These are phyloP conservation scores for Rhinoderma darwinii DNA, from an alignment of 2,113 vertebrate species.

Conservation along the genomic window DNA sequence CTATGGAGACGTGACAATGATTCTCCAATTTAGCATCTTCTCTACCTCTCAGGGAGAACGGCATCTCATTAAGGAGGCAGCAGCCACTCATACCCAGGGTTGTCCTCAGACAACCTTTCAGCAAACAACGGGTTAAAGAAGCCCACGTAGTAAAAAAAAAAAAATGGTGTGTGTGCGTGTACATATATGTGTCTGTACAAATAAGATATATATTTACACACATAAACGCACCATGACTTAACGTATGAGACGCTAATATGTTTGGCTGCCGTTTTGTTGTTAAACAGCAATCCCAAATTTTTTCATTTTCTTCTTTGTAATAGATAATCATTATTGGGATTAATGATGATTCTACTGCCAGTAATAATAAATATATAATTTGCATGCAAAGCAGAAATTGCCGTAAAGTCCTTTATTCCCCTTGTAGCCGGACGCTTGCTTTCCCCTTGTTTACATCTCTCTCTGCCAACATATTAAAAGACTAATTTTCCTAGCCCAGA, in stretches of 20 bases:
- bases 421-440: neutral
- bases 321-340: neutral
- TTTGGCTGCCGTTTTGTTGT: neutral
- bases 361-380: neutral
- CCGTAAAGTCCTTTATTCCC: neutral
- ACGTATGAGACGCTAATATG: neutral
- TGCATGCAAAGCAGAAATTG: neutral
- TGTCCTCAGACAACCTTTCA: conserved; percentile 51
- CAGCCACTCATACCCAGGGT: neutral
- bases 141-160: neutral
- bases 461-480: neutral
- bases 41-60: conserved; percentile 47
- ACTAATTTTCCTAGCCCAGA: neutral
- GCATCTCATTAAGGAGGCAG: conserved; percentile 55
- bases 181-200: neutral
- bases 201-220: neutral
- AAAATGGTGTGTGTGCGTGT: neutral
- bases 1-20: conserved; percentile 55
- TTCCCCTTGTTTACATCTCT: neutral
- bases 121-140: neutral
- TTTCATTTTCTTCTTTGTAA: neutral
- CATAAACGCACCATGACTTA: neutral
- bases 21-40: conserved; percentile 59
- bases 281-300: neutral
- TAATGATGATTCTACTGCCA: neutral